A percentile compares a stretch with the other conserved stretches of the same genome.
phyloP scores from a whole-genome alignment of 2,888 invertebrate species.

The Lacanobia oleracea region DNA sequence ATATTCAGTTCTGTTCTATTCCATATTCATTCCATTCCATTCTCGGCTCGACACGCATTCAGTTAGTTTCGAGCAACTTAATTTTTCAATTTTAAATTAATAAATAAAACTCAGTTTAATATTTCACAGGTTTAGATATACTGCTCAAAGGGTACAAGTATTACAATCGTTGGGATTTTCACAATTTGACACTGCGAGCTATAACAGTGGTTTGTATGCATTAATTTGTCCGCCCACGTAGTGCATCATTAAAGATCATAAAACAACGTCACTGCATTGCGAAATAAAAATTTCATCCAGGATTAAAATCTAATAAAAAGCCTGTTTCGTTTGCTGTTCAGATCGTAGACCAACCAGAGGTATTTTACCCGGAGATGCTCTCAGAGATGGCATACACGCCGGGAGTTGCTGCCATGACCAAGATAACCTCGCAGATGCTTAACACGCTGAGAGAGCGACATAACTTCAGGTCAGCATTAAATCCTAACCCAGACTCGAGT shows the following conservation, averaged over 20 bases:
- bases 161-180: constrained; percentile 85
- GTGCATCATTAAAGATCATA: no score
- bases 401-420: constrained; percentile 84
- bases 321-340: not conserved
- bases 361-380: constrained; percentile 77
- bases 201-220: constrained; percentile 78
- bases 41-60: no score
- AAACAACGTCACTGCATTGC: no score
- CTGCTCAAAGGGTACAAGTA: constrained; percentile 79
- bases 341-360: constrained; percentile 75
- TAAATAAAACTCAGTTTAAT: no score
- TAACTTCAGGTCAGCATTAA: constrained; percentile 78
- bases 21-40: no score
- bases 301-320: not conserved
- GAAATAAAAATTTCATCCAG: no score
- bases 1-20: no score
- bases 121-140: constrained; percentile 75
- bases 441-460: constrained; percentile 79
- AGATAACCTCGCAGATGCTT: constrained; percentile 79
- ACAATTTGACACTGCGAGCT: constrained; percentile 84
- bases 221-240: not conserved
- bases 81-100: no score
- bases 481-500: no score
- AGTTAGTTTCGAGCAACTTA: no score
- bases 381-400: constrained; percentile 75